These are phyloP conservation scores for Ylistrum balloti DNA, from an alignment of 1,140 invertebrate genomes.

Conservation along the genomic window DNA sequence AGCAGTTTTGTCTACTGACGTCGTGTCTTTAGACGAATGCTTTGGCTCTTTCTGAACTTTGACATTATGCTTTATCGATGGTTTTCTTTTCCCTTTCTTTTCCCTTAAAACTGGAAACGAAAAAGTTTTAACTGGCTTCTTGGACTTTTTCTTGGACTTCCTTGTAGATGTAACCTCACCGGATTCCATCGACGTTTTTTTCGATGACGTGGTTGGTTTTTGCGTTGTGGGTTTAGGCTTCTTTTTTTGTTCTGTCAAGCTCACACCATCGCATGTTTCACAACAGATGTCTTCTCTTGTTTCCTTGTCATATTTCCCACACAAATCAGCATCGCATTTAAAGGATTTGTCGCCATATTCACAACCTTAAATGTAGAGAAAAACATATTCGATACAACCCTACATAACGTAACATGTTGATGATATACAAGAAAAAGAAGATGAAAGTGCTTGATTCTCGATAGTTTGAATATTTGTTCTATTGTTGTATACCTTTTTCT, in stretches of 20 bases:
- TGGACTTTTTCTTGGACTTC: not conserved
- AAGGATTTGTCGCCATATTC: constrained; percentile 38
- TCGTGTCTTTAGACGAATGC: not conserved
- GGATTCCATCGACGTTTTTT: not conserved
- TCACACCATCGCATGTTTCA: not conserved
- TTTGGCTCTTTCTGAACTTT: constrained; percentile 8
- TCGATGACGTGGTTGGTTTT: not conserved
- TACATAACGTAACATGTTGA: too few species aligned
- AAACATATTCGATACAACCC: too few species aligned
- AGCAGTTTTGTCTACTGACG: not conserved
- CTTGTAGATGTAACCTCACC: not conserved
- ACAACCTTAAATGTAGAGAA: not conserved
- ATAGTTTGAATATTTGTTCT: too few species aligned
- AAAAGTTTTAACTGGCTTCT: not conserved
- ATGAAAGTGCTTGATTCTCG: too few species aligned
- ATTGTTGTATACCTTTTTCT: too few species aligned
- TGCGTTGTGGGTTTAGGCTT: not conserved
- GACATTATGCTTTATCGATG: not conserved
- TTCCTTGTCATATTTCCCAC: constrained; percentile 3
- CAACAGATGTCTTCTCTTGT: constrained; percentile 1
- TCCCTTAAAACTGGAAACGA: not conserved
- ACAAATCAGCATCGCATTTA: not conserved
- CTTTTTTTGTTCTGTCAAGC: not conserved
- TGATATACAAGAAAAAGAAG: too few species aligned
- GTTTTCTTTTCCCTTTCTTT: not conserved